Conservation (phyloP, 1,140 invertebrate genomes). For the Penaeus japonicus region DNA sequence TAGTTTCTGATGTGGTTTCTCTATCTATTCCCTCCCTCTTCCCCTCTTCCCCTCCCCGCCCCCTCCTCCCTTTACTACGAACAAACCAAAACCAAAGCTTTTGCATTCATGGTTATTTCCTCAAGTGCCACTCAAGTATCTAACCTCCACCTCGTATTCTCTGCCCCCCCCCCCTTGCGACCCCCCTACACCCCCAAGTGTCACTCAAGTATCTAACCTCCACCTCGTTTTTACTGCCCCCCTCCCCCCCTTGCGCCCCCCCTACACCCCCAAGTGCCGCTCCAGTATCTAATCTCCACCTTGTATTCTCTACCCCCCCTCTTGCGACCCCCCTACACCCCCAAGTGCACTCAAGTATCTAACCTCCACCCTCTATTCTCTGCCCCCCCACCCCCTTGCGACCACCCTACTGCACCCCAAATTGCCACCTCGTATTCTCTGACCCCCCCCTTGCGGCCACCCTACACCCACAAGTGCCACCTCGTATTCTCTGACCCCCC, state of each 20-base stretch:
- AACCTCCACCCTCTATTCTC: slow-evolving; percentile 64
- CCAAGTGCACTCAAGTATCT: background rate
- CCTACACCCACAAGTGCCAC: too few species aligned
- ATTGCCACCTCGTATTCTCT: background rate
- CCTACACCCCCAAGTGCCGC: background rate
- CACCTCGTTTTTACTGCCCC: background rate
- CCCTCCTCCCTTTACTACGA: background rate
- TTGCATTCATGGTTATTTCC: background rate
- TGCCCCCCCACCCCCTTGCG: slow-evolving; percentile 63
- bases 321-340: slow-evolving; percentile 63
- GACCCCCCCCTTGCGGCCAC: background rate
- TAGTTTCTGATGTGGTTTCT: too few species aligned
- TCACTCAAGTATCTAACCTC: background rate
- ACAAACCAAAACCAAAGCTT: too few species aligned
- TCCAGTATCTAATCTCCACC: slow-evolving; percentile 20
- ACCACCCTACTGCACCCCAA: background rate
- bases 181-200: background rate
- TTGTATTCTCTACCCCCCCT: slow-evolving; percentile 68
- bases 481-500: too few species aligned
- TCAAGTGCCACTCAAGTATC: background rate
- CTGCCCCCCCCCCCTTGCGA: background rate
- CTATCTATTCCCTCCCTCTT: too few species aligned
- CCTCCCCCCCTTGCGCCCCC: background rate
- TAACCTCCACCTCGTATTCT: too few species aligned
- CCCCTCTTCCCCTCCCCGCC: background rate